Base-by-base conservation (phyloP, 2,797 vertebrate genomes). In the Cichlasoma orientale region DNA sequence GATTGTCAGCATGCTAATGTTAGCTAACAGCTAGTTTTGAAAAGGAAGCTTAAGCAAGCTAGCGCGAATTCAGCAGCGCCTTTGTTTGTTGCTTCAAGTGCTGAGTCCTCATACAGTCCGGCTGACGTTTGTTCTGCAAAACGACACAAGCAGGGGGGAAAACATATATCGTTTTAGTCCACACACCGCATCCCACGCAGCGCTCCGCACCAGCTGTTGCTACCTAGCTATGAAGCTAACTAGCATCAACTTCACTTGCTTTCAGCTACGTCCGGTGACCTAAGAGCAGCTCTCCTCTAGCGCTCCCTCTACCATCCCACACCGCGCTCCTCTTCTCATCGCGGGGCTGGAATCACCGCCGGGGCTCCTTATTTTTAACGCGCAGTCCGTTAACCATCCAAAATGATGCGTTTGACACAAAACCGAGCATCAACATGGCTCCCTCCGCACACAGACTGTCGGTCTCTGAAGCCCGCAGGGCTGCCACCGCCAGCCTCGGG, bases 351-450 rank as follows among this genome's bases (percentile, higher is more conserved):
- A 84, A 84, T 75, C 81, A 84, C 90, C 91, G 90, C 83, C 70
- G 75, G 80, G 84, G 77, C 84, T 90, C 87, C 82, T 80, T 23
- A 57, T 79, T 75, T 59, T 73, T 5, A 21, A 69, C 57, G 58
- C 80, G 77, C 79, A 82, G 82, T 86, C 83, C 82, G 88, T 77
- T 66, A 76, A 89, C 84, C 87, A 89, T 88, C 92, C 89, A 79
- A 82, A 90, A 82, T 74, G 83, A 82, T 72, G 84, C 75, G 70
- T 72, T 80, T 85, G 85, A 89, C 77, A 88, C 82, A 80, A 80
- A 87, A 89, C 82, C 90, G 79, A 77, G 82, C 88, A 92, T 92
- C 90, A 94, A 95, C 95, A 95, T 95, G 94, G 94, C 94, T 94
- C 89, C 94, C 91, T 82, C 86, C 29, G 75, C 83, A 76, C 55